phyloP scores from a whole-genome alignment of 2,888 invertebrate species.

The Perizoma affinitatum region DNA sequence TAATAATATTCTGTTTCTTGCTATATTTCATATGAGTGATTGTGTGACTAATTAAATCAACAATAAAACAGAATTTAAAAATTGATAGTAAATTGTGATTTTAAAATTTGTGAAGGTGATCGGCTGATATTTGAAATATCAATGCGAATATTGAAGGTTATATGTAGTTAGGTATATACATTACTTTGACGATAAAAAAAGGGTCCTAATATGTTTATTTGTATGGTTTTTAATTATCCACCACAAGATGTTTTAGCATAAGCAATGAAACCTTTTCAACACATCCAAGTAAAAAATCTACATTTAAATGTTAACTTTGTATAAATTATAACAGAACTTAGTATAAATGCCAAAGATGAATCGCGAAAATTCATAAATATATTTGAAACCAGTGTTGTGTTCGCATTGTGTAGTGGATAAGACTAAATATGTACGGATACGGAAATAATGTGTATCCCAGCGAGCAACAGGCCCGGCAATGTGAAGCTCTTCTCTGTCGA shows the following conservation, averaged over 20 bases:
- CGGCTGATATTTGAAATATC: no score
- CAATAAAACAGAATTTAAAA: no score
- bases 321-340: neutral
- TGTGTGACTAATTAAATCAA: no score
- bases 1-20: neutral
- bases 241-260: conserved; percentile 5
- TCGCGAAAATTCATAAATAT: neutral
- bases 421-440: conserved; percentile 7
- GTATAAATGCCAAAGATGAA: neutral
- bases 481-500: conserved; percentile 11
- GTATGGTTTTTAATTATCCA: neutral
- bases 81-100: no score
- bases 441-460: conserved; percentile 10
- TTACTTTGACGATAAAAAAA: conserved; percentile 1
- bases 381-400: conserved; percentile 1
- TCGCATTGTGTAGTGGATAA: neutral
- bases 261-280: conserved; percentile 3
- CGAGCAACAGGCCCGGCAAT: conserved; percentile 8
- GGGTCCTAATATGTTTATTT: neutral
- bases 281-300: conserved; percentile 4
- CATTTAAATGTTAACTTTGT: neutral
- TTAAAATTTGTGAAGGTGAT: no score
- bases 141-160: no score
- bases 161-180: neutral
- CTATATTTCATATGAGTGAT: no score